A percentile compares a stretch with the other conserved stretches of the same genome.
phyloP scores from a whole-genome alignment of 2,888 invertebrate genomes.

The Andrena haemorrhoa region DNA sequence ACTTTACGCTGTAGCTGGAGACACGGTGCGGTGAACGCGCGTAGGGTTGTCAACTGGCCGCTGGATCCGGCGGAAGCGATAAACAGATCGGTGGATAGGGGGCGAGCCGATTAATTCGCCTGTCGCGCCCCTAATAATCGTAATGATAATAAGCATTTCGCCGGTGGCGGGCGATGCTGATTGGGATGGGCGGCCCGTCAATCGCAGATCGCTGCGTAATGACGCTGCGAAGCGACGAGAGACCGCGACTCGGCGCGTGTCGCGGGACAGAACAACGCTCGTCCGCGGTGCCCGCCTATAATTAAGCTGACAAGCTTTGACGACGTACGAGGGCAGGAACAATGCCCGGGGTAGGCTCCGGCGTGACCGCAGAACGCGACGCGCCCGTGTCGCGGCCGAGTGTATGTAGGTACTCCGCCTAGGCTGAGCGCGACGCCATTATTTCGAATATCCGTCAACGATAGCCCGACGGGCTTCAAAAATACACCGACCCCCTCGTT shows the following conservation, averaged over 20 bases:
- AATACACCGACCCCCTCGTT: slow-evolving; percentile 23
- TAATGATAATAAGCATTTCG: slow-evolving; percentile 41
- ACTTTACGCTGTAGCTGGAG: neutral
- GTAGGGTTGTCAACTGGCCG: too few relatives aligned
- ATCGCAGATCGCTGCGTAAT: slow-evolving; percentile 64
- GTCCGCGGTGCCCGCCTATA: slow-evolving; percentile 67
- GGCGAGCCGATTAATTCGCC: slow-evolving; percentile 19
- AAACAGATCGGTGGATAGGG: neutral
- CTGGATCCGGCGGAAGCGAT: slow-evolving; percentile 12
- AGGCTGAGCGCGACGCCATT: slow-evolving; percentile 62
- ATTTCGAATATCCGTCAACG: slow-evolving; percentile 71
- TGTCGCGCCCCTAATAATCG: slow-evolving; percentile 30
- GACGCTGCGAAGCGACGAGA: slow-evolving; percentile 39
- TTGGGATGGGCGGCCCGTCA: slow-evolving; percentile 52
- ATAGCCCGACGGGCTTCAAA: slow-evolving; percentile 36
- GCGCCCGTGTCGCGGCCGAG: slow-evolving; percentile 62
- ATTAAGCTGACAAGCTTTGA: slow-evolving; percentile 77
- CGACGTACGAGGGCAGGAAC: slow-evolving; percentile 71
- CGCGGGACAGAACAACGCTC: slow-evolving; percentile 61
- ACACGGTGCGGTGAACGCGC: neutral
- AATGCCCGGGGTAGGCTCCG: slow-evolving; percentile 59
- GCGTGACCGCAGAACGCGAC: slow-evolving; percentile 47
- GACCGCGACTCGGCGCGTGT: slow-evolving; percentile 39
- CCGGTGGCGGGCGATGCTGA: slow-evolving; percentile 31
- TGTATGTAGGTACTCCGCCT: slow-evolving; percentile 43